Percentiles rank a stretch among this genome's conserved stretches.
Evolutionary conservation across 1,140 invertebrate species (phyloP).

Genomic region (Temnothorax curvispinosus): DNA sequence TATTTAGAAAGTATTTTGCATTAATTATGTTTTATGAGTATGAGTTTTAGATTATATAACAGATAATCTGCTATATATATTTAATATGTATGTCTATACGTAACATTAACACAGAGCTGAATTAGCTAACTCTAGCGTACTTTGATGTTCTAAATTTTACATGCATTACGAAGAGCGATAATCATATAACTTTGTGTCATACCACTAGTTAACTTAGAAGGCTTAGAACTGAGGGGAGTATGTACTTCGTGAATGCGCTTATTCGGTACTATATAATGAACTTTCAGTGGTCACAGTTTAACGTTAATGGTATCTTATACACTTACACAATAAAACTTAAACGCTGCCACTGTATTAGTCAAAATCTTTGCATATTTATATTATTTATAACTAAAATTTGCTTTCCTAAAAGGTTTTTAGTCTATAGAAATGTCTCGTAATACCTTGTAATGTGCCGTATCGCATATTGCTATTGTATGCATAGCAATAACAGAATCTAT

Average conservation of each 20-base stretch:
- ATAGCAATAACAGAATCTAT: neutral
- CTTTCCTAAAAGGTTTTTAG: too few species aligned
- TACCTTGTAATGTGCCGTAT: neutral
- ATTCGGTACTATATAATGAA: conserved; percentile 41
- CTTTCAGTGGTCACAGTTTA: conserved; percentile 35
- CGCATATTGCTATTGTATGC: neutral
- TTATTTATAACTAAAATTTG: neutral
- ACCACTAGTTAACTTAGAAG: conserved; percentile 44
- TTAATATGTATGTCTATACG: neutral
- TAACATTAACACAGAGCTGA: conserved; percentile 6
- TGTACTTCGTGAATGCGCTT: conserved; percentile 4
- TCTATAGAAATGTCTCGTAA: neutral
- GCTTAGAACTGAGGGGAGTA: conserved; percentile 16
- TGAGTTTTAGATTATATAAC: neutral
- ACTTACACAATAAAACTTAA: conserved; percentile 15
- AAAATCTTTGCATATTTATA: neutral
- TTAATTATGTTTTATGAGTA: neutral
- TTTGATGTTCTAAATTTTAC: conserved; percentile 40
- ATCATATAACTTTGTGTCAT: conserved; percentile 56
- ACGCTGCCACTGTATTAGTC: neutral
- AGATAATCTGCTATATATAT: neutral
- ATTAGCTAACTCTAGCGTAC: conserved; percentile 9
- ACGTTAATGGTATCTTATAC: conserved; percentile 12
- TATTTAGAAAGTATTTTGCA: neutral
- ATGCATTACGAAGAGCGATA: conserved; percentile 27